Evolutionary conservation across 2,113 vertebrate species (phyloP).

Genomic region (Tetrao urogallus): DNA sequence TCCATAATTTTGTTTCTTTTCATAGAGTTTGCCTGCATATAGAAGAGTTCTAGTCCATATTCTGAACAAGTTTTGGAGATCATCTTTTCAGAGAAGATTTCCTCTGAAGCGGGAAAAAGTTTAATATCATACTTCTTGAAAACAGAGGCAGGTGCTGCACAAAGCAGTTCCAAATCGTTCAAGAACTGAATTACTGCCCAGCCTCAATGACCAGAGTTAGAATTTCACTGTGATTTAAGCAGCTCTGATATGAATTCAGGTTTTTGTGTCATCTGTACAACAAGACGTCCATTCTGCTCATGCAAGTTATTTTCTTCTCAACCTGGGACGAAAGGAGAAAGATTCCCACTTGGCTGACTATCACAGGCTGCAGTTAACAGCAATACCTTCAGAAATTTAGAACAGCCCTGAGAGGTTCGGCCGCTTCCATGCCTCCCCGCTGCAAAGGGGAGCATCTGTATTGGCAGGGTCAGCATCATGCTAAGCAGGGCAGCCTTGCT

Average conservation of each 20-base stretch:
- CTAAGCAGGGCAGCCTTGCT: background rate
- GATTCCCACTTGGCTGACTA: background rate
- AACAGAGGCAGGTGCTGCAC: background rate
- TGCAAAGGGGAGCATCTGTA: conserved; percentile 37
- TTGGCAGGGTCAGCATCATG: background rate
- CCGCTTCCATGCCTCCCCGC: background rate
- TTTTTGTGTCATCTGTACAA: background rate
- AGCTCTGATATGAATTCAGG: fast-evolving
- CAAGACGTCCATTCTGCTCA: background rate
- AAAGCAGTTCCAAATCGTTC: background rate
- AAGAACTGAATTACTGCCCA: background rate
- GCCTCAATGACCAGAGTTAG: background rate
- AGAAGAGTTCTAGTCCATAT: background rate
- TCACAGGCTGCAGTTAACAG: background rate
- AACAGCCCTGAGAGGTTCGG: conserved; percentile 35
- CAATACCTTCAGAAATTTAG: conserved; percentile 36
- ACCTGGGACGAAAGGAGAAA: background rate
- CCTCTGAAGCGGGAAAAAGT: background rate
- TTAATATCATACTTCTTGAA: background rate
- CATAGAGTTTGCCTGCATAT: background rate
- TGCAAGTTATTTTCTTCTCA: background rate
- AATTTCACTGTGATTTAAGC: background rate
- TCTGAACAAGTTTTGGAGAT: background rate
- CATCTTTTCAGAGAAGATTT: background rate
- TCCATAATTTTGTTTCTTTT: background rate